Conservation (phyloP, 2,888 invertebrate genomes). For the Cataglyphis cursor region DNA sequence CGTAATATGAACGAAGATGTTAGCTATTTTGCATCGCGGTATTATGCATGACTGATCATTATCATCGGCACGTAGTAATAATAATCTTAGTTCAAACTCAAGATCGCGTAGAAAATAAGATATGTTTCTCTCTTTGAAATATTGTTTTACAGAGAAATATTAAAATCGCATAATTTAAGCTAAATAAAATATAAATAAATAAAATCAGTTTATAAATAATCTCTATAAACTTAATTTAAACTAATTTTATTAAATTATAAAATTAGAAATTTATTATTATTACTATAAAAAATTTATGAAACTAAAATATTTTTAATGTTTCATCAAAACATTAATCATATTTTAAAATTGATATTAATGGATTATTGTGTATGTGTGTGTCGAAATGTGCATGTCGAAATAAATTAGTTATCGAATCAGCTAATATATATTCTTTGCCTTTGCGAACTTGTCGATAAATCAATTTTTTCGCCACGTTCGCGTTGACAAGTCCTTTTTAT, state of each 20-base stretch:
- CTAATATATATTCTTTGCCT: conserved; percentile 8
- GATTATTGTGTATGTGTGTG: neutral
- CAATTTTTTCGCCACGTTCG: neutral
- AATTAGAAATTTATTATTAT: neutral
- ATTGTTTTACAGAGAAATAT: neutral
- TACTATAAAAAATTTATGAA: neutral
- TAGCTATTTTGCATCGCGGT: neutral
- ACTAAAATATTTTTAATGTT: neutral
- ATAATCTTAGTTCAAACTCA: neutral
- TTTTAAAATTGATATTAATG: neutral
- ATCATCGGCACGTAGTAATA: conserved; percentile 3
- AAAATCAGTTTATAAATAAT: too few relatives aligned
- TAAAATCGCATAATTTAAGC: neutral
- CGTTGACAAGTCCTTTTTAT: conserved; percentile 5
- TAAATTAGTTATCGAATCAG: neutral
- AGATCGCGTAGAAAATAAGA: conserved; percentile 5
- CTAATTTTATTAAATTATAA: neutral
- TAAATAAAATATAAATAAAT: neutral
- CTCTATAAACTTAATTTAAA: neutral
- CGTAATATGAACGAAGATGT: conserved; percentile 13
- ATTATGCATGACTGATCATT: conserved; percentile 17
- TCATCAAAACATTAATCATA: neutral
- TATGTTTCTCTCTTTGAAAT: conserved; percentile 7
- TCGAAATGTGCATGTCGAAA: neutral
- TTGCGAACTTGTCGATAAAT: neutral